A percentile compares a stretch with the other conserved stretches of the same genome.
These are phyloP conservation scores for Zosterops pallidus DNA, from an alignment of 2,113 vertebrate genomes.

Conservation along the genomic window DNA sequence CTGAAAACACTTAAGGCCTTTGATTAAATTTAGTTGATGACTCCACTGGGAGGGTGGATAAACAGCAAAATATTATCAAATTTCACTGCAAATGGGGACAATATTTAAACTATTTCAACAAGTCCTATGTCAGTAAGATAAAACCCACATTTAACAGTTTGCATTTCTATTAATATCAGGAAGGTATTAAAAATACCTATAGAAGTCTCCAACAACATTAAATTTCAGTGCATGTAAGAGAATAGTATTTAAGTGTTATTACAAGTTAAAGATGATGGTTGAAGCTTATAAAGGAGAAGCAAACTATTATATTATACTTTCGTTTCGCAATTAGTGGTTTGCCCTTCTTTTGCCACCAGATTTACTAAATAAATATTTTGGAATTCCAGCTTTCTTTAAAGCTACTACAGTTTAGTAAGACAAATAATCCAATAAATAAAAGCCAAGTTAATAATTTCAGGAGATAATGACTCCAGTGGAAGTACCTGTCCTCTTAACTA, in stretches of 20 bases:
- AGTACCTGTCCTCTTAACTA: constrained; percentile 36
- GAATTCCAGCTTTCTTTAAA: constrained; percentile 25
- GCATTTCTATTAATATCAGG: background rate
- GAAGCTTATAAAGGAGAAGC: constrained; percentile 21
- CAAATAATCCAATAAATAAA: constrained; percentile 51
- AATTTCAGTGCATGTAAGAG: background rate
- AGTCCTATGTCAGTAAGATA: background rate
- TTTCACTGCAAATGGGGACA: background rate
- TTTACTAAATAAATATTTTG: constrained; percentile 4
- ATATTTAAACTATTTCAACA: background rate
- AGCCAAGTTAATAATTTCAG: background rate
- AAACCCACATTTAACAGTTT: background rate
- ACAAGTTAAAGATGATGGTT: background rate
- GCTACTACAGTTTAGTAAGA: constrained; percentile 14
- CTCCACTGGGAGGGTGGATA: background rate
- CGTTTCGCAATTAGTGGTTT: constrained; percentile 34
- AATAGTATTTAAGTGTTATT: background rate
- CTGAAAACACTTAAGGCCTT: constrained; percentile 10
- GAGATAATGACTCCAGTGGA: constrained; percentile 48
- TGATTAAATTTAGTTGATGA: background rate
- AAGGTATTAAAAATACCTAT: background rate
- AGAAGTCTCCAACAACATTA: background rate
- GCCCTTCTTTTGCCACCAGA: background rate
- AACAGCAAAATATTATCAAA: background rate
- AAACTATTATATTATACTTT: constrained; percentile 28